These are phyloP conservation scores for Vespertilio murinus DNA, from an alignment of 2,797 vertebrate genomes.

Conservation along the genomic window DNA sequence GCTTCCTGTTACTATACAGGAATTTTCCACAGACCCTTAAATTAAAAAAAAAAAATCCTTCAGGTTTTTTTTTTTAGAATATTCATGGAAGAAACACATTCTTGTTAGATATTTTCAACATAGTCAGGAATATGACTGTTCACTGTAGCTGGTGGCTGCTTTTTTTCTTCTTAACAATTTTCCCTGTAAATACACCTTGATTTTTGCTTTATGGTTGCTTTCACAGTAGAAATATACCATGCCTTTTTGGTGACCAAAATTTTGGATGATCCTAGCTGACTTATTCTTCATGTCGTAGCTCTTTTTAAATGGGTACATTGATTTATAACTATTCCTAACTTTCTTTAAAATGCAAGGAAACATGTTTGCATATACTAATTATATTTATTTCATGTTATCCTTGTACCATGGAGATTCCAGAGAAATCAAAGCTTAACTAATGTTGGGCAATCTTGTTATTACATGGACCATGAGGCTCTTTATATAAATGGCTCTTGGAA, in stretches of 20 bases:
- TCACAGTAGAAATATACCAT: not conserved
- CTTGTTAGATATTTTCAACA: constrained; percentile 37
- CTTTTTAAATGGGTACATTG: not conserved
- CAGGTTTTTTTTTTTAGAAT: not conserved
- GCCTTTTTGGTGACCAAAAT: not conserved
- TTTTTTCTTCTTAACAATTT: not conserved
- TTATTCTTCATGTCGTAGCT: not conserved
- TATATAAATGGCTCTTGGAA: not conserved
- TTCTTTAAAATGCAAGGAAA: not conserved
- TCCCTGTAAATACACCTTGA: not conserved
- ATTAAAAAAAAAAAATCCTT: not conserved
- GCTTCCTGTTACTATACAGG: not conserved
- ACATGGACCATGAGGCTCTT: not conserved
- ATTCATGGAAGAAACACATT: not conserved
- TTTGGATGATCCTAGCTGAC: not conserved
- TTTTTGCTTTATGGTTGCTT: constrained; percentile 17
- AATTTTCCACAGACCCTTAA: not conserved
- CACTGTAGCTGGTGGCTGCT: not conserved
- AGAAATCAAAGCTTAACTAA: not conserved
- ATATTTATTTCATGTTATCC: not conserved
- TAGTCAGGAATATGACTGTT: not conserved
- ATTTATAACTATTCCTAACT: not conserved
- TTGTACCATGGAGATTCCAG: not conserved
- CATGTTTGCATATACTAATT: not conserved
- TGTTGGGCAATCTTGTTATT: not conserved